phyloP scores from a whole-genome alignment of 2,113 vertebrate genomes.

The Chunga burmeisteri region DNA sequence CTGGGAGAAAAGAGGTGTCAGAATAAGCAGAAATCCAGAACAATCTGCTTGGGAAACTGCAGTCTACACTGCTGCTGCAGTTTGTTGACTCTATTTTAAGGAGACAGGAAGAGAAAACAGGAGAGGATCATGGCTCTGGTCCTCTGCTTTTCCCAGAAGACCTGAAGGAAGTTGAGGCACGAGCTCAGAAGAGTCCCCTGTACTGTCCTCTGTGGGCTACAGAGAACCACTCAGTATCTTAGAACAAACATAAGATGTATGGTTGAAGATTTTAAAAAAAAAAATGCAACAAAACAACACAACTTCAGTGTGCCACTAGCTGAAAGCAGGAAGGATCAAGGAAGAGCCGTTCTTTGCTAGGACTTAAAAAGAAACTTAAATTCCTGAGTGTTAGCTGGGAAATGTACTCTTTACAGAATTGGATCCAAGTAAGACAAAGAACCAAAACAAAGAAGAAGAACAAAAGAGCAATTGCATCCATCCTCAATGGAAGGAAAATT shows the following conservation, averaged over 20 bases:
- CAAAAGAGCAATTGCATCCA: neutral
- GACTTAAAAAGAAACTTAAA: neutral
- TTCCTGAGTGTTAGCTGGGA: neutral
- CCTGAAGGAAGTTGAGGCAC: neutral
- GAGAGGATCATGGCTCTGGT: neutral
- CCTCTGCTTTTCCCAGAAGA: neutral
- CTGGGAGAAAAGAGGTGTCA: neutral
- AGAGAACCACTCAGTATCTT: neutral
- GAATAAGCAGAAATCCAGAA: neutral
- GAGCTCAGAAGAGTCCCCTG: neutral
- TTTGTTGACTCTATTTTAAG: neutral
- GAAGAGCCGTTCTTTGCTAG: neutral
- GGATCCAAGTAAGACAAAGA: neutral
- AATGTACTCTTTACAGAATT: neutral
- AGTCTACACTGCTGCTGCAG: neutral
- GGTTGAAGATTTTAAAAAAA: neutral
- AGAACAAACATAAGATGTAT: neutral
- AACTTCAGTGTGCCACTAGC: neutral
- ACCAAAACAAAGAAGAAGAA: neutral
- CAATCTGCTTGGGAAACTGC: neutral
- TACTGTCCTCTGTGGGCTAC: neutral
- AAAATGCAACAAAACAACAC: neutral
- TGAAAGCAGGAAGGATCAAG: neutral
- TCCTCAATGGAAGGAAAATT: neutral
- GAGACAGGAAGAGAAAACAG: neutral